A percentile compares a stretch with the other conserved stretches of the same genome.
Conservation (phyloP, 2,888 invertebrate genomes). For the Lymantria dispar region DNA sequence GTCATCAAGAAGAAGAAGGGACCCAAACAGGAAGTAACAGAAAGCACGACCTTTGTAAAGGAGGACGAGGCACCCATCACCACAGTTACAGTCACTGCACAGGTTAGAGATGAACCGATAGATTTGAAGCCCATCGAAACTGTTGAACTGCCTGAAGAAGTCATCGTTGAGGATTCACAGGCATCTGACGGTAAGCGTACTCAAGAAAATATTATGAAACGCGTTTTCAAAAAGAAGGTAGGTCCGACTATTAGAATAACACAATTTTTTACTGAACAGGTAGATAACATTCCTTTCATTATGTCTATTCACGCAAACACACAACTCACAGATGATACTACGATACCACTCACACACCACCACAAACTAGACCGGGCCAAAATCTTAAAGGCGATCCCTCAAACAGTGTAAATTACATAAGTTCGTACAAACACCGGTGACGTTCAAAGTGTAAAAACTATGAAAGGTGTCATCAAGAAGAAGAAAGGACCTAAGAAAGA, state of each 20-base stretch:
- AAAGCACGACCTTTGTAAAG: conserved; percentile 63
- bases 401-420: neutral
- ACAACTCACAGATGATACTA: neutral
- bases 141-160: conserved; percentile 49
- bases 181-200: conserved; percentile 4
- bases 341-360: neutral
- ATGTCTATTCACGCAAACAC: neutral
- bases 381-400: neutral
- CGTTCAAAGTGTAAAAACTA: neutral
- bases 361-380: neutral
- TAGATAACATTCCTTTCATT: neutral
- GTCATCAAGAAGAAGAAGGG: conserved; percentile 51
- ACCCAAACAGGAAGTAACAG: conserved; percentile 64
- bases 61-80: conserved; percentile 55
- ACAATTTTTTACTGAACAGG: neutral
- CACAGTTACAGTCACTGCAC: conserved; percentile 54
- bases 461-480: neutral
- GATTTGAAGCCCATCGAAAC: conserved; percentile 33
- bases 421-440: neutral
- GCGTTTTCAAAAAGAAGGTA: conserved; percentile 16
- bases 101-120: conserved; percentile 50
- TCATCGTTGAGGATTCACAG: conserved; percentile 35
- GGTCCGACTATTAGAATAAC: neutral
- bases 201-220: conserved; percentile 34
- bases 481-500: neutral